Percentiles rank a stretch among this genome's conserved stretches.
These are phyloP conservation scores for Furcifer pardalis DNA, from an alignment of 2,797 vertebrate species.

Conservation along the genomic window DNA sequence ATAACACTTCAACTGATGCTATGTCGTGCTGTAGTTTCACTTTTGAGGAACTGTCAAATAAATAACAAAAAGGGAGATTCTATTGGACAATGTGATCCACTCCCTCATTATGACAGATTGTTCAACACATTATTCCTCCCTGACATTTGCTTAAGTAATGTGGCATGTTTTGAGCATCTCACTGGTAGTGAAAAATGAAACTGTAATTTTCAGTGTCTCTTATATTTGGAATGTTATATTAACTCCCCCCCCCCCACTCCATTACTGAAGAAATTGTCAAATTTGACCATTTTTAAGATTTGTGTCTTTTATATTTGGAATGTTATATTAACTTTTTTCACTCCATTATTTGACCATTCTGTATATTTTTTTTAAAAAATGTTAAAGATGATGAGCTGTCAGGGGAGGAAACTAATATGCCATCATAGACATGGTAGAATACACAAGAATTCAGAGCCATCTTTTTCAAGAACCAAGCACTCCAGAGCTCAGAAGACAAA, in stretches of 20 bases:
- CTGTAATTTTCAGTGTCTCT: background rate
- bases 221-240: background rate
- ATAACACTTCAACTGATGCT: too few relatives aligned
- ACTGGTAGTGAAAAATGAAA: background rate
- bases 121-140: background rate
- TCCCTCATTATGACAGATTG: background rate
- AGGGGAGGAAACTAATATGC: background rate
- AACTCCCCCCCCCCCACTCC: too few relatives aligned
- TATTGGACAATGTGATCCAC: background rate
- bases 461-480: background rate
- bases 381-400: background rate
- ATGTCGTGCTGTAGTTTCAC: background rate
- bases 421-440: background rate
- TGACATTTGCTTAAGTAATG: background rate
- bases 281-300: too few relatives aligned
- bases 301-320: background rate
- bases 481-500: background rate
- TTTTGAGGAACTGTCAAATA: too few relatives aligned
- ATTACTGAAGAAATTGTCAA: background rate
- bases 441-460: background rate
- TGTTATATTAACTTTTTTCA: too few relatives aligned
- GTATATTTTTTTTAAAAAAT: too few relatives aligned
- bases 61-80: background rate
- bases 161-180: background rate
- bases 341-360: background rate